Evolutionary conservation across 2,113 vertebrate species (phyloP).

Genomic region (Coreoperca whiteheadi): DNA sequence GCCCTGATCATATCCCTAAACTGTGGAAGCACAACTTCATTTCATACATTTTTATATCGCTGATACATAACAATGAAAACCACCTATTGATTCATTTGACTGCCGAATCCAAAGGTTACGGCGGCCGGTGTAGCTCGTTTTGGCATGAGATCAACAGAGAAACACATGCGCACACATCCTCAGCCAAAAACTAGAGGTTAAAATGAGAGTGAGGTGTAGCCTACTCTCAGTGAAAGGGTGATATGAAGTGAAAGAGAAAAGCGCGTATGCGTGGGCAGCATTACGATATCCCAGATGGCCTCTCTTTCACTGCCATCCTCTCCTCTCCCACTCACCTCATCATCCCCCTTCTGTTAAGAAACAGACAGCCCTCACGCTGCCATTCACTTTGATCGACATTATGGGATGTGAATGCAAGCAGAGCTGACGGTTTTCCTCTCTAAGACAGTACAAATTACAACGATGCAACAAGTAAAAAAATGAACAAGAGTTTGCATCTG

Average conservation of each 20-base stretch:
- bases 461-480: not conserved
- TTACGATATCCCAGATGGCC: constrained; percentile 71
- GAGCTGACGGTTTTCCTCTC: not conserved
- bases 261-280: constrained; percentile 65
- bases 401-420: constrained; percentile 9
- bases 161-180: not conserved
- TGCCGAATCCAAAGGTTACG: not conserved
- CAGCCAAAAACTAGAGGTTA: not conserved
- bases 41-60: constrained; percentile 21
- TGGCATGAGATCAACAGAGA: not conserved
- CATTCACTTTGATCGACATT: constrained; percentile 26
- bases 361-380: not conserved
- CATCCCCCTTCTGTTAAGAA: constrained; percentile 54
- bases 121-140: not conserved
- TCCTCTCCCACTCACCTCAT: constrained; percentile 64
- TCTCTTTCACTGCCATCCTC: constrained; percentile 58
- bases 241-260: constrained; percentile 40
- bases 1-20: not conserved
- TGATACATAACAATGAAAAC: constrained; percentile 32
- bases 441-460: not conserved
- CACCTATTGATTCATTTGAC: constrained; percentile 4
- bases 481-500: not conserved
- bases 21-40: not conserved
- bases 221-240: constrained; percentile 44
- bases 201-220: constrained; percentile 34